Percentiles rank a stretch among this genome's conserved stretches.
Conservation (phyloP, 2,797 vertebrate species). For the Morelia viridis region DNA sequence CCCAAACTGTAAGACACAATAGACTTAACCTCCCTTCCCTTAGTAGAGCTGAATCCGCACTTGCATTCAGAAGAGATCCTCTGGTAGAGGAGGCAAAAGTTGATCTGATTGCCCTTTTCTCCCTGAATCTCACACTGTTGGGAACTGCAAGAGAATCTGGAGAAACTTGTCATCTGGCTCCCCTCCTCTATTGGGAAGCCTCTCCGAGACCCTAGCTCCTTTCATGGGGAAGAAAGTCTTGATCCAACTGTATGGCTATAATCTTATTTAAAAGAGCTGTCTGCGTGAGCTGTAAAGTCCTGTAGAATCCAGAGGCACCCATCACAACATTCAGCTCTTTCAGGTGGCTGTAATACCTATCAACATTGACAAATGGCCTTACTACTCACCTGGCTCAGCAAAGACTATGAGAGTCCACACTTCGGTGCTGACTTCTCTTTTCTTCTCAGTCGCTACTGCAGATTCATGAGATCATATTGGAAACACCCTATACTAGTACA, state of each 20-base stretch:
- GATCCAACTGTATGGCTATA: background rate
- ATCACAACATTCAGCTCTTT: background rate
- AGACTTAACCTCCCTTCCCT: background rate
- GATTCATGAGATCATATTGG: background rate
- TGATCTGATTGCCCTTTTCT: no score
- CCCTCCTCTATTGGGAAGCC: background rate
- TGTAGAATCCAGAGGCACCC: background rate
- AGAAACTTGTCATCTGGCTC: background rate
- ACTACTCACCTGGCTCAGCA: background rate
- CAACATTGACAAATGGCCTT: background rate
- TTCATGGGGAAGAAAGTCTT: background rate
- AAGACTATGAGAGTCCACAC: background rate
- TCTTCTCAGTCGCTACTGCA: background rate
- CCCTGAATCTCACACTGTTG: background rate
- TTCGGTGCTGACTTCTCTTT: background rate
- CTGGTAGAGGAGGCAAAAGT: background rate
- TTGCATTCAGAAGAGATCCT: background rate
- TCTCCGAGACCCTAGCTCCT: background rate
- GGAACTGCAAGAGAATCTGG: background rate
- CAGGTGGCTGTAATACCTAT: background rate
- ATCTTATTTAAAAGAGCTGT: background rate
- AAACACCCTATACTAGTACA: background rate
- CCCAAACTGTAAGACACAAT: background rate
- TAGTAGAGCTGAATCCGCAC: background rate
- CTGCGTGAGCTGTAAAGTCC: background rate